Evolutionary conservation across 2,888 invertebrate genomes (phyloP).

Genomic region (Tetrapedia diversipes): DNA sequence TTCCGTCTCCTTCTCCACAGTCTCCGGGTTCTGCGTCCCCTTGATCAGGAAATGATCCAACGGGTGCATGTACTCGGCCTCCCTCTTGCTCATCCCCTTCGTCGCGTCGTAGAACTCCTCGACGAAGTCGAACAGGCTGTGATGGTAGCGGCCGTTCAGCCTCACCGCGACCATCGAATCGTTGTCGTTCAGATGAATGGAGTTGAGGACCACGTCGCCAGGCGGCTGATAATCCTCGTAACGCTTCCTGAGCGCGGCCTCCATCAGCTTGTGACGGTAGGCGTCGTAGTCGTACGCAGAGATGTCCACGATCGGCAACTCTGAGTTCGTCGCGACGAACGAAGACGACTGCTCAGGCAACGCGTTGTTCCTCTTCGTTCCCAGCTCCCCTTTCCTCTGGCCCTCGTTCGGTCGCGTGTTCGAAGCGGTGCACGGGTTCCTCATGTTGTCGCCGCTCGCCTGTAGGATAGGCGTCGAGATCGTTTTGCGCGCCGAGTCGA

Average conservation of each 20-base stretch:
- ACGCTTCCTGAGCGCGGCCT: conserved; percentile 70
- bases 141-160: conserved; percentile 62
- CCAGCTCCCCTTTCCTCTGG: background rate
- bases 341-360: conserved; percentile 67
- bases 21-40: conserved; percentile 52
- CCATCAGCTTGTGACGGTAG: conserved; percentile 75
- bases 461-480: conserved; percentile 69
- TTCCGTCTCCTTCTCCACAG: conserved; percentile 70
- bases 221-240: conserved; percentile 77
- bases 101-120: conserved; percentile 66
- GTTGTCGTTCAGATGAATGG: conserved; percentile 75
- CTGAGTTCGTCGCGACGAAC: conserved; percentile 62
- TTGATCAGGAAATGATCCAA: conserved; percentile 75
- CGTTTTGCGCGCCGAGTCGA: conserved; percentile 57
- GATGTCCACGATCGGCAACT: conserved; percentile 70
- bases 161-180: conserved; percentile 59
- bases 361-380: conserved; percentile 28
- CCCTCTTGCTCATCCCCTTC: conserved; percentile 50
- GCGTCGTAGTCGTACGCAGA: conserved; percentile 72
- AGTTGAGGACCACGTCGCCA: conserved; percentile 77
- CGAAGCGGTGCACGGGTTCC: background rate
- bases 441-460: conserved; percentile 35
- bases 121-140: conserved; percentile 72
- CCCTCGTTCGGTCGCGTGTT: background rate
- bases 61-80: conserved; percentile 68